Conservation (phyloP, 1,140 invertebrate genomes). For the Cydia amplana region DNA sequence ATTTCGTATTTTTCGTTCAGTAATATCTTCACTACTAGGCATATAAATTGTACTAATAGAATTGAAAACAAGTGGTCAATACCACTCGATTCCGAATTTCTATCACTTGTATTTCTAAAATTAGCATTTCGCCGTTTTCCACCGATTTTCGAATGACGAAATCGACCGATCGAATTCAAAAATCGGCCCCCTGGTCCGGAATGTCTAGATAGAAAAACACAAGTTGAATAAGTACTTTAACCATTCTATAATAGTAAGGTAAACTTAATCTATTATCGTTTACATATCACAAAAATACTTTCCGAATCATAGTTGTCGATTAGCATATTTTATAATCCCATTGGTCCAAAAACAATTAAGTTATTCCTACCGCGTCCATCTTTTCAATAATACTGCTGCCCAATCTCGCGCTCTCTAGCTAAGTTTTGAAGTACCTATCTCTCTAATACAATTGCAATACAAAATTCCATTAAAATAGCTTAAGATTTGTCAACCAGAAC, state of each 20-base stretch:
- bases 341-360: slow-evolving; percentile 52
- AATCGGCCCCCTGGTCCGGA: too few species aligned
- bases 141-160: too few species aligned
- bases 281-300: slow-evolving; percentile 63
- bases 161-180: too few species aligned
- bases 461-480: background rate
- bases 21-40: too few species aligned
- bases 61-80: too few species aligned
- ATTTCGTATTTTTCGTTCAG: too few species aligned
- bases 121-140: too few species aligned
- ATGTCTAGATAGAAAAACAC: slow-evolving; percentile 29
- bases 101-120: too few species aligned
- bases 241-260: slow-evolving; percentile 62
- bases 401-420: background rate
- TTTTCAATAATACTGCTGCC: background rate
- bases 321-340: slow-evolving; percentile 37
- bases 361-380: slow-evolving; percentile 18
- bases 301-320: slow-evolving; percentile 56
- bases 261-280: slow-evolving; percentile 56
- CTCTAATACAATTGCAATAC: background rate
- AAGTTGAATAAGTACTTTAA: slow-evolving; percentile 48
- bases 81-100: too few species aligned
- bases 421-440: background rate
- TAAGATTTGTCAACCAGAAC: too few species aligned
- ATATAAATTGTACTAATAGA: too few species aligned